Percentiles rank a stretch among this genome's conserved stretches.
Conservation (phyloP, 2,113 vertebrate species). For the Silurus asotus region DNA sequence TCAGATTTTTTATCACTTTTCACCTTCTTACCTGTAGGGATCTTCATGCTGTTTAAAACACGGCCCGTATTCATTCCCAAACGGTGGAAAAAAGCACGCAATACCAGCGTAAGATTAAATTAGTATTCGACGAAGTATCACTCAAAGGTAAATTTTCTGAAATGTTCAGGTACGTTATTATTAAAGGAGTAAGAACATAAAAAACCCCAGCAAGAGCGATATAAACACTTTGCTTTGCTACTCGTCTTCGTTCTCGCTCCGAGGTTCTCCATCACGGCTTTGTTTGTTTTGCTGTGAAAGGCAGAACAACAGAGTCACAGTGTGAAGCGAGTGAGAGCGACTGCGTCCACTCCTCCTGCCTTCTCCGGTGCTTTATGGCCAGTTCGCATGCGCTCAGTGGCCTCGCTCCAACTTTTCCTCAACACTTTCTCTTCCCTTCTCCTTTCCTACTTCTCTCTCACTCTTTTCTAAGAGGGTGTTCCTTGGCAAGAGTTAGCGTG, state of each 20-base stretch:
- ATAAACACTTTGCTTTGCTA: background rate
- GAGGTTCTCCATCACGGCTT: slow-evolving; percentile 26
- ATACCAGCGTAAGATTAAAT: no score
- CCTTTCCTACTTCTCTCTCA: background rate
- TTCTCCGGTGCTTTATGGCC: slow-evolving; percentile 18
- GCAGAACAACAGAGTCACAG: slow-evolving; percentile 32
- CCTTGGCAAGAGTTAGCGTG: slow-evolving; percentile 14
- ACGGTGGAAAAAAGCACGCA: no score
- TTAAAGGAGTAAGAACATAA: background rate
- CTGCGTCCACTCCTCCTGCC: slow-evolving; percentile 18
- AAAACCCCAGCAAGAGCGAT: background rate
- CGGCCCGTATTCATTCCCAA: no score
- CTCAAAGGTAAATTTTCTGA: background rate
- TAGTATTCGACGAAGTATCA: background rate
- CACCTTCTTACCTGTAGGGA: no score
- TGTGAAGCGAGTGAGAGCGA: slow-evolving; percentile 24
- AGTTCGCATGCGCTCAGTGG: slow-evolving; percentile 18
- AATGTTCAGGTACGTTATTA: background rate
- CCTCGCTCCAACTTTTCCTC: background rate
- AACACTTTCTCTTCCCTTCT: background rate
- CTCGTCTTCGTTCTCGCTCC: background rate
- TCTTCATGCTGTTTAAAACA: no score
- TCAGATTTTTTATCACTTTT: no score
- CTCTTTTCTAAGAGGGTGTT: slow-evolving; percentile 33
- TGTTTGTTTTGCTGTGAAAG: slow-evolving; percentile 38